Evolutionary conservation across 2,888 invertebrate genomes (phyloP).

Genomic region (Ornithoptera priamus): DNA sequence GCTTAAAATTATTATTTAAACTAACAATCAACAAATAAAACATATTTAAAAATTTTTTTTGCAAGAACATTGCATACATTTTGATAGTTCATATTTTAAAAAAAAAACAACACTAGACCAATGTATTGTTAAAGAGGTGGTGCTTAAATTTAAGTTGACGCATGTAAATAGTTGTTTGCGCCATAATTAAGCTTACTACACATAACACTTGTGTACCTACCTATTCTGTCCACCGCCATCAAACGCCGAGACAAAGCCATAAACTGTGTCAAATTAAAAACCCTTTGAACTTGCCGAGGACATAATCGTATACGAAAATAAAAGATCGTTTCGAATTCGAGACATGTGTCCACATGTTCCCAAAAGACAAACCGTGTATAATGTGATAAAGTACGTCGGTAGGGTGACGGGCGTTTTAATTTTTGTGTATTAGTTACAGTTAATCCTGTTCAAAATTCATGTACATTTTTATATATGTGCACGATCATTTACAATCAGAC

Average conservation of each 20-base stretch:
- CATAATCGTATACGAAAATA: constrained; percentile 68
- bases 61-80: too few species aligned
- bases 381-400: constrained; percentile 59
- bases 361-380: constrained; percentile 69
- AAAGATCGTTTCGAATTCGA: constrained; percentile 62
- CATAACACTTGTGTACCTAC: constrained; percentile 43
- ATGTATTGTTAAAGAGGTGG: too few species aligned
- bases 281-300: constrained; percentile 71
- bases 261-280: constrained; percentile 76
- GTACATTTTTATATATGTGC: too few species aligned
- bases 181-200: constrained; percentile 39
- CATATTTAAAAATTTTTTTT: too few species aligned
- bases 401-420: constrained; percentile 43
- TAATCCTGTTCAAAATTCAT: not conserved
- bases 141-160: too few species aligned
- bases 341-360: constrained; percentile 73
- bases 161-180: constrained; percentile 35
- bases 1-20: too few species aligned
- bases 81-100: too few species aligned
- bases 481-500: too few species aligned
- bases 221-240: constrained; percentile 47
- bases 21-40: too few species aligned
- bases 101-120: too few species aligned
- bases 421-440: constrained; percentile 36
- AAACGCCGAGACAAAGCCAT: constrained; percentile 59